phyloP scores from a whole-genome alignment of 2,797 vertebrate genomes.

The Buphagus erythrorhynchus region DNA sequence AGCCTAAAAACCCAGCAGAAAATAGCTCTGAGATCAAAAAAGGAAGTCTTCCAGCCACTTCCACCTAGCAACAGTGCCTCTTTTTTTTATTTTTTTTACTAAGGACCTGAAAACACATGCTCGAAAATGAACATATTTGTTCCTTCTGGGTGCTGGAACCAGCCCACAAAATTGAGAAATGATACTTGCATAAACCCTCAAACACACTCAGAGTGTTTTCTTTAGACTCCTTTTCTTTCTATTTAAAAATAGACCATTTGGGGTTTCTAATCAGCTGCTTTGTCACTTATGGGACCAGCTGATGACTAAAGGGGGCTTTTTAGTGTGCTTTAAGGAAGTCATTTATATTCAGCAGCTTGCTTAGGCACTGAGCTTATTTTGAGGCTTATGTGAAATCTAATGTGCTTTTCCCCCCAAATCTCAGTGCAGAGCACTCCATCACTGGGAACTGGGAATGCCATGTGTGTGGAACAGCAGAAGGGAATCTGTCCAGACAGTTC shows the following conservation, averaged over 20 bases:
- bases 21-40: conserved; percentile 62
- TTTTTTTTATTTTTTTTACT: background rate
- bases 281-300: conserved; percentile 27
- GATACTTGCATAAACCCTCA: conserved; percentile 23
- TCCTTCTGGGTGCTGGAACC: conserved; percentile 36
- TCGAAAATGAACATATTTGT: background rate
- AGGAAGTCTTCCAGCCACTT: conserved; percentile 50
- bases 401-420: background rate
- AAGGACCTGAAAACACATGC: conserved; percentile 16
- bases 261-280: conserved; percentile 46
- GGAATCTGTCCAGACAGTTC: background rate
- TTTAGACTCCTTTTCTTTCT: conserved; percentile 4
- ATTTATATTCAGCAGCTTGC: conserved; percentile 42
- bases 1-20: conserved; percentile 43
- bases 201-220: conserved; percentile 6
- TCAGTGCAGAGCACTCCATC: background rate
- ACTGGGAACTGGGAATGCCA: background rate
- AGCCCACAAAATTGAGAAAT: conserved; percentile 12
- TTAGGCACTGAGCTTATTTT: background rate
- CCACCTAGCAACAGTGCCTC: conserved; percentile 62
- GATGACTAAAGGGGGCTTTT: conserved; percentile 34
- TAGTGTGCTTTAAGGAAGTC: background rate
- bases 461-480: background rate
- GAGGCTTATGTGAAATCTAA: background rate
- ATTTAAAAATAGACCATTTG: conserved; percentile 26